Conservation (phyloP, 2,797 vertebrate species). For the Neoniphon sammara region DNA sequence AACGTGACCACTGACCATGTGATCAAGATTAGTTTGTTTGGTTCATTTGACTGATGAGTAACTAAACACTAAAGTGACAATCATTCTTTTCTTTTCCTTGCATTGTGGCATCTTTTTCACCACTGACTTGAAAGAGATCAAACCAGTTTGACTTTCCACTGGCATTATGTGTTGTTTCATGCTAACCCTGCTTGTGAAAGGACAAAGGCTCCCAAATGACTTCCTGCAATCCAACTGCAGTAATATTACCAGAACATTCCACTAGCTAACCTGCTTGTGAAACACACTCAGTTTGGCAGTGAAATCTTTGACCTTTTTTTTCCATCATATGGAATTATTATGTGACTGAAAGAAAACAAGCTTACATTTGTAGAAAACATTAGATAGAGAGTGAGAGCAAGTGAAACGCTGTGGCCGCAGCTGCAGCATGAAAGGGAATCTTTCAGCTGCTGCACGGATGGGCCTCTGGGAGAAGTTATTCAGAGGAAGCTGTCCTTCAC, state of each 20-base stretch:
- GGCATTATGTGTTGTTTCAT: slow-evolving; percentile 49
- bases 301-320: slow-evolving; percentile 32
- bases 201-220: slow-evolving; percentile 66
- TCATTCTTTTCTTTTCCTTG: slow-evolving; percentile 42
- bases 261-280: slow-evolving; percentile 35
- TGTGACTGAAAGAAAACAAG: slow-evolving; percentile 36
- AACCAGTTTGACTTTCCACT: slow-evolving; percentile 70
- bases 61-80: slow-evolving; percentile 47
- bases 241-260: slow-evolving; percentile 31
- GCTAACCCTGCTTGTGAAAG: slow-evolving; percentile 36
- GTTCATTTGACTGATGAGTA: slow-evolving; percentile 56
- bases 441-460: slow-evolving; percentile 42
- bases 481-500: slow-evolving; percentile 54
- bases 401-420: slow-evolving; percentile 38
- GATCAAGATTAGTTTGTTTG: slow-evolving; percentile 41
- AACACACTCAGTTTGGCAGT: slow-evolving; percentile 41
- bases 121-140: slow-evolving; percentile 59
- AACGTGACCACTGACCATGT: slow-evolving; percentile 57
- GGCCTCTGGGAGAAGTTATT: slow-evolving; percentile 50
- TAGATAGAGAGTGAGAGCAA: slow-evolving; percentile 19
- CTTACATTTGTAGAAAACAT: slow-evolving; percentile 29
- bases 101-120: slow-evolving; percentile 48
- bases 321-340: slow-evolving; percentile 6
- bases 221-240: slow-evolving; percentile 51
- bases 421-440: slow-evolving; percentile 60